A percentile compares a stretch with the other conserved stretches of the same genome.
Evolutionary conservation across 2,797 vertebrate species (phyloP).

Genomic region (Coregonus suidteri): DNA sequence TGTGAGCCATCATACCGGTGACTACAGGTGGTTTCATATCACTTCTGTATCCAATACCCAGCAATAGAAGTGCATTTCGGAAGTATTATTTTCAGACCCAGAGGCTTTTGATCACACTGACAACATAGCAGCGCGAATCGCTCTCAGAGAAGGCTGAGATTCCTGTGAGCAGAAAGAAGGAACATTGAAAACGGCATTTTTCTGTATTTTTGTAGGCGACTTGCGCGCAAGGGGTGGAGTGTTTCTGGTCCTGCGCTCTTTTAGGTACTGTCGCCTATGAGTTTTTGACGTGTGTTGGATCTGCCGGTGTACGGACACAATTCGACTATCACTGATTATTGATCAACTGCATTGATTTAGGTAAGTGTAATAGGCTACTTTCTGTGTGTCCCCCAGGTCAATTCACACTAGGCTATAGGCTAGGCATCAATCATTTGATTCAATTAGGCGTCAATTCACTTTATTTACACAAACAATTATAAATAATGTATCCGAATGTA

Average conservation of each 20-base stretch:
- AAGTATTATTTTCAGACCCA: neutral
- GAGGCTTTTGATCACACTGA: neutral
- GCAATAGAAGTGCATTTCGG: neutral
- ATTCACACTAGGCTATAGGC: neutral
- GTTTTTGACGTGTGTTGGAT: neutral
- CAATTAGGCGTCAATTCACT: too few species aligned
- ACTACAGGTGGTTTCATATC: slow-evolving; percentile 36
- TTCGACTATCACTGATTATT: neutral
- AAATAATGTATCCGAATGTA: neutral
- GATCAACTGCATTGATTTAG: neutral
- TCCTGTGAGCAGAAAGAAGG: neutral
- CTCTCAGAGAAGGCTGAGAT: neutral
- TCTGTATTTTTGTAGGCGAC: neutral
- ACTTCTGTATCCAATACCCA: neutral
- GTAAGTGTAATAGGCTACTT: slow-evolving; percentile 4
- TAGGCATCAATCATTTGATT: neutral
- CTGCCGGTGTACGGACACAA: neutral
- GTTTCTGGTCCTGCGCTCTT: too few species aligned
- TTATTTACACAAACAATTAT: neutral
- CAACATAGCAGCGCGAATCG: neutral
- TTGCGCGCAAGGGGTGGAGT: neutral
- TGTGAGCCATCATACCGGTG: slow-evolving; percentile 41
- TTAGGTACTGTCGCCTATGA: neutral
- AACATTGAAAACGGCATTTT: neutral
- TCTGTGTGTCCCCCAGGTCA: neutral